phyloP scores from a whole-genome alignment of 2,113 vertebrate genomes.

The Polypterus senegalus region DNA sequence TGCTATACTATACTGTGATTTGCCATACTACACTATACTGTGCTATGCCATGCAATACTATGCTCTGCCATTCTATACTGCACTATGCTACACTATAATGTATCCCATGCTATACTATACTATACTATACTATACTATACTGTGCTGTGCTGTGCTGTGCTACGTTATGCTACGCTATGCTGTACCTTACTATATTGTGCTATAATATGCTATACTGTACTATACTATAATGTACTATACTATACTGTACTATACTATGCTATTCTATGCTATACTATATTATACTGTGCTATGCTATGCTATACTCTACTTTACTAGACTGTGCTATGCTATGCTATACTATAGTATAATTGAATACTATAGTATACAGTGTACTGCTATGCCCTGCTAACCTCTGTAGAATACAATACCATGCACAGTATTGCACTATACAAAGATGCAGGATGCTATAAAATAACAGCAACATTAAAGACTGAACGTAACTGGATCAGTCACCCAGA shows the following conservation, averaged over 20 bases:
- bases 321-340: neutral
- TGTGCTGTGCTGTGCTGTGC: neutral
- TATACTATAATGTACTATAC: neutral
- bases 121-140: neutral
- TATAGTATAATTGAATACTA: too few relatives aligned
- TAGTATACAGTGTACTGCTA: too few relatives aligned
- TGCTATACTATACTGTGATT: neutral
- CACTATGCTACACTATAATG: neutral
- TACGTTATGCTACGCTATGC: neutral
- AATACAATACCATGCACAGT: too few relatives aligned
- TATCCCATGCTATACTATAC: neutral
- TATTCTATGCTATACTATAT: neutral
- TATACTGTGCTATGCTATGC: neutral
- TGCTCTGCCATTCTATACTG: neutral
- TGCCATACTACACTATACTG: slow-evolving; percentile 4
- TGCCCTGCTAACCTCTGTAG: too few relatives aligned
- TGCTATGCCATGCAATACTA: neutral
- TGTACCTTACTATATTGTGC: neutral
- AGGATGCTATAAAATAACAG: too few relatives aligned
- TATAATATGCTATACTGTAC: neutral
- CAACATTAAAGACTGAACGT: too few relatives aligned
- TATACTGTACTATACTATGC: neutral
- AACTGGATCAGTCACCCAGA: too few relatives aligned
- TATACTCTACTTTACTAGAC: neutral
- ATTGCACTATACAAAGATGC: too few relatives aligned